Evolutionary conservation across 2,113 vertebrate species (phyloP).

Genomic region (Protomyctophum bolini): DNA sequence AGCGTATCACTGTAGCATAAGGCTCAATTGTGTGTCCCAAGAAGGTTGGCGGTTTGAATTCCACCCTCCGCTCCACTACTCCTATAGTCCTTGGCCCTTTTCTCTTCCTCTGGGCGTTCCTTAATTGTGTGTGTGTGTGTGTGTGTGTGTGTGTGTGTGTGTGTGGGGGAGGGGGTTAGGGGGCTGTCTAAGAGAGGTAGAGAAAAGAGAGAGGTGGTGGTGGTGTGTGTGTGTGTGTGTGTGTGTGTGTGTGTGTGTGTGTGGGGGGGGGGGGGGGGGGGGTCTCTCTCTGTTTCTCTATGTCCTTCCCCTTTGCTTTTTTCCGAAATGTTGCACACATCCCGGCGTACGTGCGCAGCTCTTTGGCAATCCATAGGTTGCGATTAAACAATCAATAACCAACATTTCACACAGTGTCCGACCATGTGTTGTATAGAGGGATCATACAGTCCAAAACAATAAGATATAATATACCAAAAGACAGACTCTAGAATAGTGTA

Average conservation of each 20-base stretch:
- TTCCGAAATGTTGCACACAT: slow-evolving; percentile 42
- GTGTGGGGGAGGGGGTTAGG: not conserved
- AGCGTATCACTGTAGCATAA: slow-evolving; percentile 84
- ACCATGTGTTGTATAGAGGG: slow-evolving; percentile 59
- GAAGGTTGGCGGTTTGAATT: slow-evolving; percentile 68
- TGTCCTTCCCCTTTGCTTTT: slow-evolving; percentile 11
- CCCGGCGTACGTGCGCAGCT: slow-evolving; percentile 57
- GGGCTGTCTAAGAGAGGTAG: slow-evolving; percentile 17
- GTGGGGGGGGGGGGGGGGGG: slow-evolving; percentile 5
- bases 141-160: not conserved
- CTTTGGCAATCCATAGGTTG: slow-evolving; percentile 85
- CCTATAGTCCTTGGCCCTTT: slow-evolving; percentile 15
- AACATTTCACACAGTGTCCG: slow-evolving; percentile 74
- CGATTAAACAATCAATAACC: slow-evolving; percentile 74
- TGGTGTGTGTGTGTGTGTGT: no score
- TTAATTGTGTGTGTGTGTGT: slow-evolving; percentile 16
- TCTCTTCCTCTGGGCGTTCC: slow-evolving; percentile 35
- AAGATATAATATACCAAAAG: slow-evolving; percentile 64
- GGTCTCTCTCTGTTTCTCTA: slow-evolving; percentile 10
- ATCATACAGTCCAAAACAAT: slow-evolving; percentile 63
- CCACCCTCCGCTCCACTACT: slow-evolving; percentile 2
- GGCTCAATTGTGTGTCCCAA: slow-evolving; percentile 88
- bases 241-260: no score
- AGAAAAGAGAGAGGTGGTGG: slow-evolving; percentile 13
- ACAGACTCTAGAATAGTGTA: slow-evolving; percentile 75